A percentile compares a stretch with the other conserved stretches of the same genome.
These are phyloP conservation scores for Typhlomys cinereus DNA, from an alignment of 2,113 vertebrate species.

Conservation along the genomic window DNA sequence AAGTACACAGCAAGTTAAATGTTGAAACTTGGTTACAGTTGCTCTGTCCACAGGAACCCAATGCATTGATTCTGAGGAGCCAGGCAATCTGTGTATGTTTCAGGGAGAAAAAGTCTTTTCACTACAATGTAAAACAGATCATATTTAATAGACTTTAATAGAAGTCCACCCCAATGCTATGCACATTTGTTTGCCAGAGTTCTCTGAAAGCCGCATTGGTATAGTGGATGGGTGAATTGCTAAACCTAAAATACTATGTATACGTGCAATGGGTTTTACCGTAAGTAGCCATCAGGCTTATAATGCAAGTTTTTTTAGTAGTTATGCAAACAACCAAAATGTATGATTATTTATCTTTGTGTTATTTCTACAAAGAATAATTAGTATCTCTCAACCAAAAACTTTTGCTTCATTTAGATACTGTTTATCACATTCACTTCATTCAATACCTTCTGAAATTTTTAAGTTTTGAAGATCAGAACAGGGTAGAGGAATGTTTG, in stretches of 20 bases:
- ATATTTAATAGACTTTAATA: not conserved
- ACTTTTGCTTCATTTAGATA: not conserved
- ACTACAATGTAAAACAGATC: not conserved
- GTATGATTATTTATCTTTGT: constrained; percentile 11
- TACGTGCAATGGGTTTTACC: not conserved
- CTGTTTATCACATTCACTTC: not conserved
- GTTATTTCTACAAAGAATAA: not conserved
- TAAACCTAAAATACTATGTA: constrained; percentile 1
- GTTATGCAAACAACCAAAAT: not conserved
- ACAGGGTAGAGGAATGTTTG: not conserved
- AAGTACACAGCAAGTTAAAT: constrained; percentile 8
- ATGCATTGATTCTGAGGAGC: not conserved
- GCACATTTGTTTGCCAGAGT: not conserved
- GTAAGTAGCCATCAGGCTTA: not conserved
- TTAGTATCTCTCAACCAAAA: not conserved
- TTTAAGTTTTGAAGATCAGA: constrained; percentile 40
- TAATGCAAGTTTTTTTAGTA: not conserved
- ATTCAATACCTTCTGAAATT: not conserved
- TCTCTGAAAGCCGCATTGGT: not conserved
- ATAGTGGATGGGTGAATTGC: not conserved
- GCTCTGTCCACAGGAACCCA: not conserved
- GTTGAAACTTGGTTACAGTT: not conserved
- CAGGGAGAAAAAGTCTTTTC: constrained; percentile 9
- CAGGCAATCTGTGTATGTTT: not conserved
- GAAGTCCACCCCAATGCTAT: too few species aligned